These are phyloP conservation scores for Meteorus colon DNA, from an alignment of 2,888 invertebrate genomes.

Conservation along the genomic window DNA sequence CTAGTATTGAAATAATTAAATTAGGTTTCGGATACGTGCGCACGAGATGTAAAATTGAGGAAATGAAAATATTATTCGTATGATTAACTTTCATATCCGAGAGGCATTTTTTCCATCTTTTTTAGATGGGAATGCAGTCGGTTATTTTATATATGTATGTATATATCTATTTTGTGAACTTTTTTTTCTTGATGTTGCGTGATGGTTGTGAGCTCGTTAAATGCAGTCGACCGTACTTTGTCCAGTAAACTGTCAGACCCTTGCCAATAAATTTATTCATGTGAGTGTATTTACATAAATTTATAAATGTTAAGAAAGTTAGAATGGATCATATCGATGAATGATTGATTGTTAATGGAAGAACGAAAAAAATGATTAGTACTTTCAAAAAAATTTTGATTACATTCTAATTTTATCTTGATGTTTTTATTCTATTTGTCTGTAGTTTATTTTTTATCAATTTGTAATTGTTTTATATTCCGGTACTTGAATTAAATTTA, in stretches of 20 bases:
- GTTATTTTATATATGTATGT: background rate
- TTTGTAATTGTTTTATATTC: background rate
- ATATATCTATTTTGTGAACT: background rate
- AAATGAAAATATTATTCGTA: slow-evolving; percentile 35
- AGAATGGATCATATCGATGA: background rate
- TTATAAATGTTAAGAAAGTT: background rate
- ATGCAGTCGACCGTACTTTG: slow-evolving; percentile 45
- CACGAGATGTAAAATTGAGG: slow-evolving; percentile 32
- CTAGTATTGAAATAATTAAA: background rate
- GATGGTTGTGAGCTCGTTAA: slow-evolving; percentile 41
- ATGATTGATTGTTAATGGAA: background rate
- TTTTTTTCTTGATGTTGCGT: background rate
- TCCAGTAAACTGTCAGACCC: slow-evolving; percentile 36
- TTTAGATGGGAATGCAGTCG: background rate
- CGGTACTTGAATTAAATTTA: background rate
- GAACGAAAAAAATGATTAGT: background rate
- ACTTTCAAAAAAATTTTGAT: background rate
- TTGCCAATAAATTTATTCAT: slow-evolving; percentile 19
- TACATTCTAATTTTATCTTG: background rate
- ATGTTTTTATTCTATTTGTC: background rate
- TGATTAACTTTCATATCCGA: slow-evolving; percentile 38
- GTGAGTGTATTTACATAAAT: background rate
- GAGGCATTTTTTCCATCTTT: slow-evolving; percentile 35
- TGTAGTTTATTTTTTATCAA: background rate
- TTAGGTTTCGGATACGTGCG: background rate